Percentiles rank a stretch among this genome's conserved stretches.
These are phyloP conservation scores for Rhegmatorhina hoffmannsi DNA, from an alignment of 2,113 vertebrate species.

Conservation along the genomic window DNA sequence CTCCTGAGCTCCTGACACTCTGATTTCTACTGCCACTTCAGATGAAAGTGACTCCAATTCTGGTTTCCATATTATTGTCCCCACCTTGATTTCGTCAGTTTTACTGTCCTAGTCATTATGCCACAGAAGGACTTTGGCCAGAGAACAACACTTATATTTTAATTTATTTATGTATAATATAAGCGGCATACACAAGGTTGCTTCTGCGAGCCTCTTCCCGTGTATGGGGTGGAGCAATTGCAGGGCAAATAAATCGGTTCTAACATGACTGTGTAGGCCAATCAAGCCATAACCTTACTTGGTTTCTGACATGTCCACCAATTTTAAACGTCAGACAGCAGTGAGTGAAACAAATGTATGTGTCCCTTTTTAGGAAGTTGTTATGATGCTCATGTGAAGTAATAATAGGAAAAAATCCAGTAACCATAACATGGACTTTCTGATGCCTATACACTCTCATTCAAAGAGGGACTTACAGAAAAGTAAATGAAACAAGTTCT, in stretches of 20 bases:
- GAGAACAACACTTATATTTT: neutral
- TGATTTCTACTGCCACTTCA: neutral
- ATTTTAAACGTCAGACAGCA: neutral
- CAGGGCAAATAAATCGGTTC: neutral
- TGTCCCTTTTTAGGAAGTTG: neutral
- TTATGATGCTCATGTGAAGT: neutral
- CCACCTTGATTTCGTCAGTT: neutral
- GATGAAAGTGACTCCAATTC: neutral
- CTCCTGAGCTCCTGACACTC: neutral
- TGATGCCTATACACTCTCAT: neutral
- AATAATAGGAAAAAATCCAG: neutral
- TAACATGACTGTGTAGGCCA: neutral
- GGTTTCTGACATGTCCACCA: neutral
- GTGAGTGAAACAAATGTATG: neutral
- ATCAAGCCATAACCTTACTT: neutral
- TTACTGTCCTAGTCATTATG: neutral
- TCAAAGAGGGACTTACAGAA: neutral
- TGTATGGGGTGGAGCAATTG: neutral
- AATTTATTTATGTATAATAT: neutral
- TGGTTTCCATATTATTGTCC: neutral
- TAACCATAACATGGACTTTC: neutral
- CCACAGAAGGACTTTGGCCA: neutral
- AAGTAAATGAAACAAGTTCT: neutral
- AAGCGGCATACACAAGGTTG: fast-evolving
- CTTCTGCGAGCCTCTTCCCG: neutral